Conservation (phyloP, 2,888 invertebrate genomes). For the Ophion obscuratus region DNA sequence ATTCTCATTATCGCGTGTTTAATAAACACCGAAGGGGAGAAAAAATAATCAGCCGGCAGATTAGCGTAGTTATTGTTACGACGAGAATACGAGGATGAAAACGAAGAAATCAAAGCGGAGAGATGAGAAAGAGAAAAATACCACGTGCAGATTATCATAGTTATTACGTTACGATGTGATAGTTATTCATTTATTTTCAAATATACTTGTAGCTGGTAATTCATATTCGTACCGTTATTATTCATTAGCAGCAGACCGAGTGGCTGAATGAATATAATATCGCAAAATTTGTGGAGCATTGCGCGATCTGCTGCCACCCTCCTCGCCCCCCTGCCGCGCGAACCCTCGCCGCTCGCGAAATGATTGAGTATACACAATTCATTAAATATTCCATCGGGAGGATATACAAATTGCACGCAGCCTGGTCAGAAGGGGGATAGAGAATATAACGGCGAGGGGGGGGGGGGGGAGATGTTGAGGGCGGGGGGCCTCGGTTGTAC, state of each 20-base stretch:
- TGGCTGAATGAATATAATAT: slow-evolving; percentile 44
- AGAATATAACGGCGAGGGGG: too few relatives aligned
- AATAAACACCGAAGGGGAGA: too few relatives aligned
- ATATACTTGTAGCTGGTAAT: not conserved
- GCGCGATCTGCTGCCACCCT: not conserved
- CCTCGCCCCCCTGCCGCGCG: not conserved
- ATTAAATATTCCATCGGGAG: slow-evolving; percentile 57
- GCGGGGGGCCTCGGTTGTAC: too few relatives aligned
- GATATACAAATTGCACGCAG: slow-evolving; percentile 42
- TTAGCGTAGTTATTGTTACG: too few relatives aligned
- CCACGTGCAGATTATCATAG: too few relatives aligned
- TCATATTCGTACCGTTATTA: not conserved
- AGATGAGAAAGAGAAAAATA: too few relatives aligned
- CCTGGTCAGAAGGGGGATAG: too few relatives aligned
- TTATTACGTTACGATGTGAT: too few relatives aligned
- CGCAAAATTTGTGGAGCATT: slow-evolving; percentile 37
- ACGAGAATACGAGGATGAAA: too few relatives aligned
- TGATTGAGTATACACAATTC: slow-evolving; percentile 51
- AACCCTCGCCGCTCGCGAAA: slow-evolving; percentile 13
- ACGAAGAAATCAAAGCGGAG: not conserved
- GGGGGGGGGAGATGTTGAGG: too few relatives aligned
- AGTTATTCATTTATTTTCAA: not conserved
- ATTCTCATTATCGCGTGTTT: too few relatives aligned
- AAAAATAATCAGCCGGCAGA: too few relatives aligned
- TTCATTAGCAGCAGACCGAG: slow-evolving; percentile 34